phyloP scores from a whole-genome alignment of 2,888 invertebrate genomes.

The Exocentrus adspersus region DNA sequence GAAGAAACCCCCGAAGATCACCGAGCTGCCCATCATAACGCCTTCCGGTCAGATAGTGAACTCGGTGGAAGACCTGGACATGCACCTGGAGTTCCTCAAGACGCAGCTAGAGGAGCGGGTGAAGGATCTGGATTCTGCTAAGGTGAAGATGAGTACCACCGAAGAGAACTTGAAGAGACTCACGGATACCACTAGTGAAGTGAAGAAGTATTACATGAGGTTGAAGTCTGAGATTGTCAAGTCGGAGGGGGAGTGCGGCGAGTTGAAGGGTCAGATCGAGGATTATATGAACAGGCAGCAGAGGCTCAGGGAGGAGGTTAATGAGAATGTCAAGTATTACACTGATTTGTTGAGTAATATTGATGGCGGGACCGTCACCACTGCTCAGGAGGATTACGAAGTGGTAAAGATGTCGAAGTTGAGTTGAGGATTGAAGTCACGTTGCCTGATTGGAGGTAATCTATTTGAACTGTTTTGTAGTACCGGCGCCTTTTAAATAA shows the following conservation, averaged over 20 bases:
- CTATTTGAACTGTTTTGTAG: no score
- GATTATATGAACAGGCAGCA: conserved; percentile 52
- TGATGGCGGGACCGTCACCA: conserved; percentile 9
- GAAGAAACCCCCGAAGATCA: conserved; percentile 38
- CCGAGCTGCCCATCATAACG: conserved; percentile 52
- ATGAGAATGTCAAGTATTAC: conserved; percentile 49
- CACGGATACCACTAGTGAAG: conserved; percentile 50
- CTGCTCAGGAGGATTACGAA: conserved; percentile 39
- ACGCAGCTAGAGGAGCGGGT: conserved; percentile 54
- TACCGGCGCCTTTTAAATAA: no score
- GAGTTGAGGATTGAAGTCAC: no score
- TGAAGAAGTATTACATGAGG: conserved; percentile 54
- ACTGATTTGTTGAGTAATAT: conserved; percentile 45
- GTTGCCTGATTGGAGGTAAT: no score
- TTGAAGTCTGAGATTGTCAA: conserved; percentile 48
- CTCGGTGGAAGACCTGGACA: conserved; percentile 56
- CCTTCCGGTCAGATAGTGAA: conserved; percentile 51
- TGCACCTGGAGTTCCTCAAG: conserved; percentile 54
- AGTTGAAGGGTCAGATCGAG: conserved; percentile 54
- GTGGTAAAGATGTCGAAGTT: conserved; percentile 40
- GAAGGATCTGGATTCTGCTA: conserved; percentile 51
- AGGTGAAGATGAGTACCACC: conserved; percentile 45
- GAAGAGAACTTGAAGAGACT: conserved; percentile 55
- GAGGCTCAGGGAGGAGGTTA: conserved; percentile 50
- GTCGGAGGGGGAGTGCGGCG: conserved; percentile 54